Conservation (phyloP, 1,140 invertebrate species). For the Drosophila nigromelanica region DNA sequence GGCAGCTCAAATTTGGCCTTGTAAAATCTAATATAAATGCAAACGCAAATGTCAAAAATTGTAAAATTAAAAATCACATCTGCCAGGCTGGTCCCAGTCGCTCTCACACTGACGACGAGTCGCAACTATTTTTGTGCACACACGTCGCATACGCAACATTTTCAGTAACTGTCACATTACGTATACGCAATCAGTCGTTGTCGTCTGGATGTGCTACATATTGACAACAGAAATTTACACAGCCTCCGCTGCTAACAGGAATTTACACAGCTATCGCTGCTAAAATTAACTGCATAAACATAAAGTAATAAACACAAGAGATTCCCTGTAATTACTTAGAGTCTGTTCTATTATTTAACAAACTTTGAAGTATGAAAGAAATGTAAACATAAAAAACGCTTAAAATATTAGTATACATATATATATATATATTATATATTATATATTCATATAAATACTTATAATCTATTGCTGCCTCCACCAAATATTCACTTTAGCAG, state of each 20-base stretch:
- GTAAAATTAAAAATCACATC: conserved; percentile 81
- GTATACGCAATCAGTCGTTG: conserved; percentile 75
- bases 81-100: conserved; percentile 24
- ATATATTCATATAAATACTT: too few species aligned
- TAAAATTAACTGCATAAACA: conserved; percentile 18
- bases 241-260: conserved; percentile 18
- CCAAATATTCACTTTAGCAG: too few species aligned
- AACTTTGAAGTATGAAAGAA: too few species aligned
- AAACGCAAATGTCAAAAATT: conserved; percentile 81
- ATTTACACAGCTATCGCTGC: conserved; percentile 32
- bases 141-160: conserved; percentile 68
- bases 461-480: too few species aligned
- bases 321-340: conserved; percentile 11
- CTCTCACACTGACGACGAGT: conserved; percentile 21
- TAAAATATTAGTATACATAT: too few species aligned
- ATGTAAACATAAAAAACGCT: too few species aligned
- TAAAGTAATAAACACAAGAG: background rate
- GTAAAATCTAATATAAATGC: conserved; percentile 82
- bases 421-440: too few species aligned
- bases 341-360: background rate
- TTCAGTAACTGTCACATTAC: conserved; percentile 75
- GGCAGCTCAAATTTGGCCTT: conserved; percentile 32
- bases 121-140: conserved; percentile 53
- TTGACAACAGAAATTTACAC: conserved; percentile 50
- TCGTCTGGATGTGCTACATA: conserved; percentile 51